Evolutionary conservation across 2,113 vertebrate genomes (phyloP).

Genomic region (Tupaia tana): DNA sequence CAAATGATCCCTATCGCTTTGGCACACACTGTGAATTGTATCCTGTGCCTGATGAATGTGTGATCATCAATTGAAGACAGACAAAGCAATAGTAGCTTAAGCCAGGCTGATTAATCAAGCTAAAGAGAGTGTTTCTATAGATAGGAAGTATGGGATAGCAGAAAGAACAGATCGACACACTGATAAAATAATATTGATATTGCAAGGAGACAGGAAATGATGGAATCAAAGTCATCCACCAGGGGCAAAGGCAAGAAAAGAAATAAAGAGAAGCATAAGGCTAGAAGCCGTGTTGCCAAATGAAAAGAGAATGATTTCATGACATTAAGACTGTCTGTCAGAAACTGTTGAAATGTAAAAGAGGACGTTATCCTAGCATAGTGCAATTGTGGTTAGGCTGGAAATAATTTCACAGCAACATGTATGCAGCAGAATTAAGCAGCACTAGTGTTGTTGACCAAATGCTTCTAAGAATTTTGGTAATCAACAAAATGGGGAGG

Average conservation of each 20-base stretch:
- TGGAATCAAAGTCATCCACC: background rate
- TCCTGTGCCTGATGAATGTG: background rate
- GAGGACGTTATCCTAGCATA: background rate
- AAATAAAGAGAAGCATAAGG: background rate
- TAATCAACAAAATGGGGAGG: constrained; percentile 44
- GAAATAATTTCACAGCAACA: constrained; percentile 43
- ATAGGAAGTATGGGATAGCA: background rate
- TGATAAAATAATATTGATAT: background rate
- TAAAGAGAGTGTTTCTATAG: background rate
- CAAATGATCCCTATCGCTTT: background rate
- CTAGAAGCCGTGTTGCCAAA: background rate
- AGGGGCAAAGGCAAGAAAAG: background rate
- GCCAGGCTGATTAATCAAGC: background rate
- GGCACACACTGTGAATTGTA: background rate
- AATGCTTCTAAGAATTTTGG: constrained; percentile 49
- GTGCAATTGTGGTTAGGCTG: background rate
- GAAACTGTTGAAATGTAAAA: background rate
- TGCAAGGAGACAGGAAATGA: background rate
- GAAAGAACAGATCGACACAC: background rate
- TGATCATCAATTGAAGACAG: background rate
- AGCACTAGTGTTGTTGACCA: background rate
- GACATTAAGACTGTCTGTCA: background rate
- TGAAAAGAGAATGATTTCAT: background rate
- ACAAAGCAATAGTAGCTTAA: background rate
- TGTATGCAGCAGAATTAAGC: background rate